Conservation (phyloP, 2,113 vertebrate genomes). For the Spheniscus mendiculus region DNA sequence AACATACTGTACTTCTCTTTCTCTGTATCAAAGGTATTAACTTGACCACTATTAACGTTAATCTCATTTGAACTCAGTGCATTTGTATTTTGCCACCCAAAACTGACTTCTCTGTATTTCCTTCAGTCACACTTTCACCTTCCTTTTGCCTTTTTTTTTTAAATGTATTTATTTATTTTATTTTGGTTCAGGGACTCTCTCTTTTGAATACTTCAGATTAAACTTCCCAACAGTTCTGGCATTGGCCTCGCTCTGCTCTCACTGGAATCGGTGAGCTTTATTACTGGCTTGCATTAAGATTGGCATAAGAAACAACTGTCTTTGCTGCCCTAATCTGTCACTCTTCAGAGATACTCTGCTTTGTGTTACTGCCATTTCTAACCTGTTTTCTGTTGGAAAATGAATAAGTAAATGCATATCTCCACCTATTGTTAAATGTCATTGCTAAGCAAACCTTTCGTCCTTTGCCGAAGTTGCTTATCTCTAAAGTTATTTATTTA, state of each 20-base stretch:
- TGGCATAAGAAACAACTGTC: neutral
- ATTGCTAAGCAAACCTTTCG: neutral
- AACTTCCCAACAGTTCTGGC: neutral
- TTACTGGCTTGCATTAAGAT: neutral
- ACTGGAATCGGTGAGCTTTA: neutral
- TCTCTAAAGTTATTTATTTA: conserved; percentile 9
- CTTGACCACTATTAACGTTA: neutral
- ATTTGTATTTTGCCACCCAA: neutral
- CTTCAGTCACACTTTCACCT: neutral
- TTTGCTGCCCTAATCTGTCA: neutral
- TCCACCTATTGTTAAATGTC: neutral
- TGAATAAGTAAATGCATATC: neutral
- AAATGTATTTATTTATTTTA: neutral
- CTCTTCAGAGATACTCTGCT: neutral
- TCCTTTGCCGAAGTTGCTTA: conserved; percentile 1
- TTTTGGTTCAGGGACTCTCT: neutral
- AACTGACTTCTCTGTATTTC: neutral
- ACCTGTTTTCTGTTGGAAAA: neutral
- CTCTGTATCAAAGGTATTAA: neutral
- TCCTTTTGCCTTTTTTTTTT: too few relatives aligned
- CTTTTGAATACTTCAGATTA: neutral
- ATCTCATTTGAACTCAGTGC: neutral
- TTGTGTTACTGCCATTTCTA: neutral
- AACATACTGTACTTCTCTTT: neutral
- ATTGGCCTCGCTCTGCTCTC: neutral